Evolutionary conservation across 23 tunicate genomes (phyloP), one percentile per base, ranked within the genome.

Genomic region (Ascidia mentula): DNA sequence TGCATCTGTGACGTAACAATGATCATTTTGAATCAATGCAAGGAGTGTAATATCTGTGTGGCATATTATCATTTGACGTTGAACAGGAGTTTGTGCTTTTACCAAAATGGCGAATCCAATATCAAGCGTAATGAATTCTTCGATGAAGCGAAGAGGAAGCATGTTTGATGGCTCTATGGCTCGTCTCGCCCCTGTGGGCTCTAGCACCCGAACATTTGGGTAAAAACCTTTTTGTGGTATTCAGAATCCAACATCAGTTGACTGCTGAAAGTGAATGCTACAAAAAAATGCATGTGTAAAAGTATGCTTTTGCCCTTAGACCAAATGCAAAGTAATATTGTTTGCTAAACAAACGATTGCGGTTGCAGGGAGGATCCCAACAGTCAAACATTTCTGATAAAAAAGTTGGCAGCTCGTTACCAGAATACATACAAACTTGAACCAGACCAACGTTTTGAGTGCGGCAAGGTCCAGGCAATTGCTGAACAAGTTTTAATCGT

Each of bases 141-240:
- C 46, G 0, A 40, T 87, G 59, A 59, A 40, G 36, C 79, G 90
- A 32, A 73, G 82, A 38, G 90, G 85, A 4, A 87, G 90, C 60
- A 87, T 87, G 85, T 87, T 87, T 38, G 90, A 87, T 73, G 76
- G 72, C 18, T 87, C 90, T 18, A 59, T 31, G 20, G 69, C 72
- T 5, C 60, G 85, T 6, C 39, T 87, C 34, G 40, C 26, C 2
- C 85, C 73, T 32, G 76, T 39, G 0, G 90, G 90, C 12, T 80
- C 90, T 37, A 87, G 90, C 73, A 69, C 74, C 2, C 81, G 90
- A 31, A 87, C 90, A 36, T 87, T 87, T 40, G 80, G 80, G 90
- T 87, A 60, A 80, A 85, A 8, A 6, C 2, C 4, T 9, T 9
- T 20, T 6, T 53, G 65, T 53, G 24, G 24, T 6, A 26, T 20